Evolutionary conservation across 2,113 vertebrate species (phyloP).

Genomic region (Labeo rohita): DNA sequence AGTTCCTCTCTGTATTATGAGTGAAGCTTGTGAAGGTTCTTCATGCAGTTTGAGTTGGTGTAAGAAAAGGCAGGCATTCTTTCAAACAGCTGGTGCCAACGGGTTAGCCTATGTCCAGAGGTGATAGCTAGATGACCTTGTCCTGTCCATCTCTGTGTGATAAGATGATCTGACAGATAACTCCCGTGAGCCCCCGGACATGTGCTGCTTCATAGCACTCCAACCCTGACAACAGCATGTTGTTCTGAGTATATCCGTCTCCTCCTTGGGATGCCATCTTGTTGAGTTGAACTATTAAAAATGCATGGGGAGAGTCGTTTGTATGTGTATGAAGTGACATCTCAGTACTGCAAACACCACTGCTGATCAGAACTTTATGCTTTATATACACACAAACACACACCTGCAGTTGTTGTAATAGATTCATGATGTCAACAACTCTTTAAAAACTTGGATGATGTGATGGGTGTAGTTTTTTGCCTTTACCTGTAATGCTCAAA

Average conservation of each 20-base stretch:
- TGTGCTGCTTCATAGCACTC: conserved; percentile 43
- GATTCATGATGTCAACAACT: conserved; percentile 13
- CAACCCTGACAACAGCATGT: conserved; percentile 18
- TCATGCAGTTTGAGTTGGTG: background rate
- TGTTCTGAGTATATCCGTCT: background rate
- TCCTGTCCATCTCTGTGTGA: conserved; percentile 62
- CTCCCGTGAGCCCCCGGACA: conserved; percentile 53
- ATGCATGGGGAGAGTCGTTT: conserved; percentile 26
- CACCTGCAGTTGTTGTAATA: background rate
- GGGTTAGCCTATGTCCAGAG: conserved; percentile 58
- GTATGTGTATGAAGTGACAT: conserved; percentile 37
- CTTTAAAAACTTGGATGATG: background rate
- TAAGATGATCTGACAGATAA: conserved; percentile 72
- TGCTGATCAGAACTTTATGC: background rate
- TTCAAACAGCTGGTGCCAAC: conserved; percentile 65
- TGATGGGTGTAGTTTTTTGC: background rate
- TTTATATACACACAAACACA: background rate
- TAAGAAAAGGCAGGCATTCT: conserved; percentile 49
- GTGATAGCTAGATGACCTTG: conserved; percentile 71
- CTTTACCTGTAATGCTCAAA: background rate
- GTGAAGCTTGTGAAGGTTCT: conserved; percentile 3
- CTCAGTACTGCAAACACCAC: conserved; percentile 8
- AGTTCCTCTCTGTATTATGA: background rate
- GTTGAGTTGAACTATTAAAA: conserved; percentile 41
- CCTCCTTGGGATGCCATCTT: conserved; percentile 4